These are phyloP conservation scores for Dicyrtoma fusca DNA, from an alignment of 2,888 invertebrate genomes.

Conservation along the genomic window DNA sequence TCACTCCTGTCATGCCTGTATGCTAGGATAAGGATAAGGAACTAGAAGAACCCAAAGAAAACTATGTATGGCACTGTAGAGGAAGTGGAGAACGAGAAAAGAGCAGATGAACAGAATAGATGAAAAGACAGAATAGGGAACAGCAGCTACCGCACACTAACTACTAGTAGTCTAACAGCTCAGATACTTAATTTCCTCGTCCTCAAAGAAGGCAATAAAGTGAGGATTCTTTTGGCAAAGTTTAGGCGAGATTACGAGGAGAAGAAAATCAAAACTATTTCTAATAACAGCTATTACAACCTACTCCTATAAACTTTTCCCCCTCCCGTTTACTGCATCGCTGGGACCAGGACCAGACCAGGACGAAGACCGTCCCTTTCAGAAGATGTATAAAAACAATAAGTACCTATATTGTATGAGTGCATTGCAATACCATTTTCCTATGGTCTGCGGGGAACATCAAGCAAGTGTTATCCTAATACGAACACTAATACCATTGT, in stretches of 20 bases:
- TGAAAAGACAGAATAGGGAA: neutral
- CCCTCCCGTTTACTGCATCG: no score
- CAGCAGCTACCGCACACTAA: neutral
- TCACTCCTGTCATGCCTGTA: neutral
- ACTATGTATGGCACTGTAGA: no score
- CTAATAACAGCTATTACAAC: constrained; percentile 15
- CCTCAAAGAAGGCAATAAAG: constrained; percentile 14
- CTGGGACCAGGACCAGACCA: no score
- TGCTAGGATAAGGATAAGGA: neutral
- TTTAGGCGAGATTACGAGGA: constrained; percentile 15
- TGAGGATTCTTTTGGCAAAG: constrained; percentile 20
- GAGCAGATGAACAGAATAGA: neutral
- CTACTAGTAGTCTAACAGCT: neutral
- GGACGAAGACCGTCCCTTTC: no score
- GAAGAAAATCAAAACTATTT: constrained; percentile 25
- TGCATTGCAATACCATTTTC: no score
- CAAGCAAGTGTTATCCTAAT: no score
- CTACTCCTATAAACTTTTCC: no score
- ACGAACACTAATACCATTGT: no score
- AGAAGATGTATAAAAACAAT: no score
- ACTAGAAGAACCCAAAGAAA: no score
- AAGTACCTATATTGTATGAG: no score
- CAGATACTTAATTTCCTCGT: neutral
- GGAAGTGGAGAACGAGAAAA: neutral
- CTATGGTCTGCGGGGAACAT: no score